Percentiles rank a stretch among this genome's conserved stretches.
These are phyloP conservation scores for Rhamphomyia laevipes DNA, from an alignment of 2,888 invertebrate species.

Conservation along the genomic window DNA sequence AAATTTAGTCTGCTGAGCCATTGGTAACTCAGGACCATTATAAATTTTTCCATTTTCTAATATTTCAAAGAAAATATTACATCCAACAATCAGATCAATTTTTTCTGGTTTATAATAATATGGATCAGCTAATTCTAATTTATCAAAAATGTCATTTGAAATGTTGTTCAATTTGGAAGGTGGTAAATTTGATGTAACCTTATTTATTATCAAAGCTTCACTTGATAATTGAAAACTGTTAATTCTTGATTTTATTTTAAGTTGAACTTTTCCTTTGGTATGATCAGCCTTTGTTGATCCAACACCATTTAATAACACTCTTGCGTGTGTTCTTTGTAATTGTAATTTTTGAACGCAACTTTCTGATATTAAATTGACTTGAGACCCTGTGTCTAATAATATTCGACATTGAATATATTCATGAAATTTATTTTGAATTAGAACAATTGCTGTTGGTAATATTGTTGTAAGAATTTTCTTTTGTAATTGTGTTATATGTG, in stretches of 20 bases:
- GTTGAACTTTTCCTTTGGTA: constrained; percentile 1
- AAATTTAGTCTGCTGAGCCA: constrained; percentile 7
- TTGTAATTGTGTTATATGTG: background rate
- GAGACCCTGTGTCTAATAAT: constrained; percentile 5
- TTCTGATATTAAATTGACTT: constrained; percentile 6
- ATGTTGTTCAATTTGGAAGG: constrained; percentile 1
- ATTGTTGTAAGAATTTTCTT: background rate
- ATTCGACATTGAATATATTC: constrained; percentile 3
- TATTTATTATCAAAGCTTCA: constrained; percentile 1
- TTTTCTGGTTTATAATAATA: background rate
- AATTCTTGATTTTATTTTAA: background rate
- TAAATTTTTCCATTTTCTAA: constrained; percentile 1
- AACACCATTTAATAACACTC: background rate
- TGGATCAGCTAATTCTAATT: constrained; percentile 5
- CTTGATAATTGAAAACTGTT: background rate
- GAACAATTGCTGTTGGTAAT: constrained; percentile 7
- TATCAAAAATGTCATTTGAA: background rate
- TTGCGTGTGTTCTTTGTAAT: constrained; percentile 1
- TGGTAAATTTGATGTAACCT: constrained; percentile 1
- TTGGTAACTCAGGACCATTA: constrained; percentile 1
- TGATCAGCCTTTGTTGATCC: background rate
- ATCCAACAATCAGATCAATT: constrained; percentile 7
- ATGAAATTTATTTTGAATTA: background rate
- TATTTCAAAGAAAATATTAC: constrained; percentile 8
- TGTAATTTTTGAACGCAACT: background rate